Conservation (phyloP, 2,888 invertebrate genomes). For the Bombylius discolor region DNA sequence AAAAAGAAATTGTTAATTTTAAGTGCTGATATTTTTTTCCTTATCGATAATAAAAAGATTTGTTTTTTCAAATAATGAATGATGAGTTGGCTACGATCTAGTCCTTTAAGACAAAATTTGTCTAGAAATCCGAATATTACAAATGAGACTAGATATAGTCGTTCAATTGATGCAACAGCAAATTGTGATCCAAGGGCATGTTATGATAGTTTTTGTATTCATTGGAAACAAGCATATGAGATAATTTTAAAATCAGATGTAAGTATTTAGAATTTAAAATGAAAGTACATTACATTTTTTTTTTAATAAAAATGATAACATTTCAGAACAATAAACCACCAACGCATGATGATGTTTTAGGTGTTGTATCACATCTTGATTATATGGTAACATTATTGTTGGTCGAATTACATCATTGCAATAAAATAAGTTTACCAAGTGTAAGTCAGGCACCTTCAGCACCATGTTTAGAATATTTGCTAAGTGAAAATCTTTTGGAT, state of each 20-base stretch:
- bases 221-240: slow-evolving; percentile 84
- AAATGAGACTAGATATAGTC: slow-evolving; percentile 40
- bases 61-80: not conserved
- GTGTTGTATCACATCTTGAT: slow-evolving; percentile 82
- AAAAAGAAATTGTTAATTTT: too few species aligned
- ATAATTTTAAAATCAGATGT: slow-evolving; percentile 60
- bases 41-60: too few species aligned
- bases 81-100: slow-evolving; percentile 62
- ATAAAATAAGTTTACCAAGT: slow-evolving; percentile 32
- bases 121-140: slow-evolving; percentile 41
- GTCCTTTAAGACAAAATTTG: slow-evolving; percentile 35
- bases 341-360: slow-evolving; percentile 73
- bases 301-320: slow-evolving; percentile 5
- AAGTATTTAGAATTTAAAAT: slow-evolving; percentile 6
- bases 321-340: slow-evolving; percentile 42
- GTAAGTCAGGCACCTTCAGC: slow-evolving; percentile 41
- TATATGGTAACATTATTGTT: slow-evolving; percentile 76
- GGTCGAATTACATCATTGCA: slow-evolving; percentile 61
- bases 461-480: slow-evolving; percentile 65
- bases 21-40: too few species aligned
- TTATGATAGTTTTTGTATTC: slow-evolving; percentile 84
- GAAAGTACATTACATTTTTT: not conserved
- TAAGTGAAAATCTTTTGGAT: slow-evolving; percentile 75
- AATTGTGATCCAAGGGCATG: slow-evolving; percentile 80
- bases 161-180: slow-evolving; percentile 50